These are phyloP conservation scores for Phyllotreta cruciferae DNA, from an alignment of 2,888 invertebrate genomes.

Conservation along the genomic window DNA sequence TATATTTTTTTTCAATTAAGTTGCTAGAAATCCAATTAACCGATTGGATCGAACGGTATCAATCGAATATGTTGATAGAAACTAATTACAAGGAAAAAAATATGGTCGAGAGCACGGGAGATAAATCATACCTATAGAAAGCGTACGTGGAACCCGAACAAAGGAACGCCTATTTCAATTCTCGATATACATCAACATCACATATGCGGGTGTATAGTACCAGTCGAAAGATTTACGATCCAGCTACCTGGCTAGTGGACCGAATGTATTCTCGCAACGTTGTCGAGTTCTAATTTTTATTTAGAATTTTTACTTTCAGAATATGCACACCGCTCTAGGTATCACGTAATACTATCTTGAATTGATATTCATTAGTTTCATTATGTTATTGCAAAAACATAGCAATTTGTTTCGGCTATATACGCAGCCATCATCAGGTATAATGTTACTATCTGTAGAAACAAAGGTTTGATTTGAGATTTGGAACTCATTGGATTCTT, in stretches of 20 bases:
- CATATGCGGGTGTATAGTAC: conserved; percentile 31
- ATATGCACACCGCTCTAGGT: too few relatives aligned
- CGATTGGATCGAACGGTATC: too few relatives aligned
- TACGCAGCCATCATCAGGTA: too few relatives aligned
- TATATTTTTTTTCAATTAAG: too few relatives aligned
- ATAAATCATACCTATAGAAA: conserved; percentile 7
- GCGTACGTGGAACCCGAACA: conserved; percentile 11
- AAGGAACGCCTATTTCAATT: conserved; percentile 21
- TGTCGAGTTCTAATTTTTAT: conserved; percentile 3
- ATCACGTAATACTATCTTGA: too few relatives aligned
- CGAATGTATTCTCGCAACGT: not conserved
- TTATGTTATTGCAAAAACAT: too few relatives aligned
- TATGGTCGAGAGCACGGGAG: conserved; percentile 1
- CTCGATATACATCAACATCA: conserved; percentile 27
- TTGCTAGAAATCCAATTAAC: too few relatives aligned
- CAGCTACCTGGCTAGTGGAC: conserved; percentile 25
- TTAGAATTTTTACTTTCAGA: not conserved
- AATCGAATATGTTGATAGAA: not conserved
- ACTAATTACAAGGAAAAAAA: conserved; percentile 3
- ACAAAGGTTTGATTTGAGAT: too few relatives aligned
- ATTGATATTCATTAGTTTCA: too few relatives aligned
- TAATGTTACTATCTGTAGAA: too few relatives aligned
- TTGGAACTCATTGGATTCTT: too few relatives aligned
- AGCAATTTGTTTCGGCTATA: too few relatives aligned
- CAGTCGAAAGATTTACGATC: conserved; percentile 24